phyloP scores from a whole-genome alignment of 1,140 invertebrate genomes.

The Heliconius hewitsoni region DNA sequence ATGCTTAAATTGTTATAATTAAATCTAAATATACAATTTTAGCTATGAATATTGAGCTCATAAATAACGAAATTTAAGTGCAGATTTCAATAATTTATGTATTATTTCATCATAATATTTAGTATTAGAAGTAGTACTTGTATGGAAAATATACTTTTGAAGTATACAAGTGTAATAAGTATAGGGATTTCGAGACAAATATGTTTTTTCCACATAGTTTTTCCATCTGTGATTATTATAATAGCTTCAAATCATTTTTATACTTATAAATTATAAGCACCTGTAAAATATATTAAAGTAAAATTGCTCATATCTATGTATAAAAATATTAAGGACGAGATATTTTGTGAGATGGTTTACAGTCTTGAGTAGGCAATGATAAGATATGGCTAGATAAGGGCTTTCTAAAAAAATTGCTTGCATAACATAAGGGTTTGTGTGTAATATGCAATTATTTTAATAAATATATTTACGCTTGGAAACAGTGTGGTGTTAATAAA shows the following conservation, averaged over 20 bases:
- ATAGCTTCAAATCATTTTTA: neutral
- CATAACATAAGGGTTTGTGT: conserved; percentile 36
- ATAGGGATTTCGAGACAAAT: too few relatives aligned
- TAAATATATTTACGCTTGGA: conserved; percentile 45
- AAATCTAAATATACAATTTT: neutral
- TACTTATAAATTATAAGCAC: neutral
- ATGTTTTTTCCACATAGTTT: neutral
- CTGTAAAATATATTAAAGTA: neutral
- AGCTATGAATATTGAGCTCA: neutral
- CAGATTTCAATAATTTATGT: too few relatives aligned
- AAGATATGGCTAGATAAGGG: conserved; percentile 16
- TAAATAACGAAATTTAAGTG: neutral
- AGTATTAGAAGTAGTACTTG: too few relatives aligned
- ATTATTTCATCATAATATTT: too few relatives aligned
- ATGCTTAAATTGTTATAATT: neutral
- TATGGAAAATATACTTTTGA: too few relatives aligned
- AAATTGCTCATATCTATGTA: conserved; percentile 37
- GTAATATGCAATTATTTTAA: conserved; percentile 38
- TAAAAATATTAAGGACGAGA: conserved; percentile 46
- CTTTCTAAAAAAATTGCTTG: conserved; percentile 34
- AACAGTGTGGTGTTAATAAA: conserved; percentile 29
- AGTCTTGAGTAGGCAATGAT: conserved; percentile 38
- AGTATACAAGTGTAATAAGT: too few relatives aligned
- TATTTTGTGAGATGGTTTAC: conserved; percentile 69
- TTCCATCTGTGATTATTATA: neutral